phyloP scores from a whole-genome alignment of 2,797 vertebrate species.

The Liasis olivaceus region DNA sequence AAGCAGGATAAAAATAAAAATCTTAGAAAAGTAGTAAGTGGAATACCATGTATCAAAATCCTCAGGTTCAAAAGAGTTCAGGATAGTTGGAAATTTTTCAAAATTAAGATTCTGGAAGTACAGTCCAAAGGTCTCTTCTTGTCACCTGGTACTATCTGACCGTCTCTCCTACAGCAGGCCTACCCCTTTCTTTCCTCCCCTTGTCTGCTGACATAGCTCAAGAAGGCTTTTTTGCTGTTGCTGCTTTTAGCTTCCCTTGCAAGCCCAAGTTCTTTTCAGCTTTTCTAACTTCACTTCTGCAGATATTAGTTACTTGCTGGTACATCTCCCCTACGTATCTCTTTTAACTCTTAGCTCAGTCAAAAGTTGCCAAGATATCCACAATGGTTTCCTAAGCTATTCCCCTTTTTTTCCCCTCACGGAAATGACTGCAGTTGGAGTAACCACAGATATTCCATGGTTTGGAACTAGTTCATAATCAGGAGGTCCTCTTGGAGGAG shows the following conservation, averaged over 20 bases:
- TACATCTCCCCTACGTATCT: background rate
- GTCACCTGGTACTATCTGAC: background rate
- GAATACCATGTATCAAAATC: background rate
- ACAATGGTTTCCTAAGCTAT: background rate
- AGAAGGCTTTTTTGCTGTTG: background rate
- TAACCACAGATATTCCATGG: background rate
- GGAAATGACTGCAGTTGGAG: background rate
- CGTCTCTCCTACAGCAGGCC: background rate
- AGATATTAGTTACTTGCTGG: background rate
- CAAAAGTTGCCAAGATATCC: background rate
- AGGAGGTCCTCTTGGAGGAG: background rate
- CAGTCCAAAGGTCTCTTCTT: background rate
- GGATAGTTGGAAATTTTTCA: background rate
- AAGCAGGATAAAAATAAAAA: background rate
- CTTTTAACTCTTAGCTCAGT: background rate
- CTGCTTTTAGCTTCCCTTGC: background rate
- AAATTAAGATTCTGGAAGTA: background rate
- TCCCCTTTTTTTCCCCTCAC: background rate
- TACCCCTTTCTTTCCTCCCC: background rate
- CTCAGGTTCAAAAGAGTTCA: background rate
- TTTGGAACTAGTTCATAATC: background rate
- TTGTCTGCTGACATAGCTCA: background rate
- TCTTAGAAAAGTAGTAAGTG: background rate
- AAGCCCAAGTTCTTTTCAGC: background rate
- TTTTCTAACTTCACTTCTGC: background rate